Evolutionary conservation across 2,113 vertebrate species (phyloP).

Genomic region (Pristiophorus japonicus): DNA sequence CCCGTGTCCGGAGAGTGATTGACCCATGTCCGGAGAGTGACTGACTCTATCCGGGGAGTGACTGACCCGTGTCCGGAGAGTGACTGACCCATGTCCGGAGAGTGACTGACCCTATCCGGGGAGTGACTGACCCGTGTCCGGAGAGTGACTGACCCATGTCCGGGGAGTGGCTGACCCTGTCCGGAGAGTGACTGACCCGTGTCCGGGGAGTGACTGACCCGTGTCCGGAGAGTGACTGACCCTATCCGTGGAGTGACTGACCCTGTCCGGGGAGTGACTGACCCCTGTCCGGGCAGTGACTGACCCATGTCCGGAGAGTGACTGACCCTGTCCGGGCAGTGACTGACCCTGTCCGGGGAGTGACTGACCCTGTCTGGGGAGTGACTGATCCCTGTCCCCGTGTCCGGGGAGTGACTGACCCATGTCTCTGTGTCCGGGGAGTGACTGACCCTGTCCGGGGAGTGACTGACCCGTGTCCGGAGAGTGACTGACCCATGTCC

Average conservation of each 20-base stretch:
- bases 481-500: no score
- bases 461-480: no score
- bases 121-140: not conserved
- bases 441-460: not conserved
- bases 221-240: not conserved
- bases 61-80: not conserved
- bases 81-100: not conserved
- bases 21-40: not conserved
- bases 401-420: not conserved
- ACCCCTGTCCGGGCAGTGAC: not conserved
- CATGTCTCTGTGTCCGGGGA: not conserved
- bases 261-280: no score
- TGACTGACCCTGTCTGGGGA: no score
- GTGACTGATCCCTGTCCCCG: no score
- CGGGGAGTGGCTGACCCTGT: not conserved
- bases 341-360: no score
- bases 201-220: not conserved
- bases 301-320: not conserved
- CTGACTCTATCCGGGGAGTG: not conserved
- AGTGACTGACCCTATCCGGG: no score
- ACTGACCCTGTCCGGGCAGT: not conserved
- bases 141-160: no score
- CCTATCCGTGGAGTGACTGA: no score
- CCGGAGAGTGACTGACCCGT: no score
- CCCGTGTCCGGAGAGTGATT: not conserved